These are phyloP conservation scores for Astreopora myriophthalma DNA, from an alignment of 64 coral and sea anemone species.

Conservation along the genomic window DNA sequence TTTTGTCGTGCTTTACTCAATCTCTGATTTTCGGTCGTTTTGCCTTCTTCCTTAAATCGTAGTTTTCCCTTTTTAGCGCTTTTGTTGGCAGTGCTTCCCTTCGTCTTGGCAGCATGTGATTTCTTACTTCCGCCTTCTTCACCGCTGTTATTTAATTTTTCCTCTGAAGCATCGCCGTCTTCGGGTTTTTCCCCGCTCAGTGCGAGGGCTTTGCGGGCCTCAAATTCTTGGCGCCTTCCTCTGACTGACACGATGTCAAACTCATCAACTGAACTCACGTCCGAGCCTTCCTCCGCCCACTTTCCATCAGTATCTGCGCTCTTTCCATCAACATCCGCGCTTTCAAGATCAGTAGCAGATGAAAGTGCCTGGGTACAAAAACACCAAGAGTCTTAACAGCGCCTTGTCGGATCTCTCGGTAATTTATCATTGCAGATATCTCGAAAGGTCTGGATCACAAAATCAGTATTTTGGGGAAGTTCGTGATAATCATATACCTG, in stretches of 20 bases:
- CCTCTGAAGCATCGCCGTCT: background rate
- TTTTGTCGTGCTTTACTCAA: background rate
- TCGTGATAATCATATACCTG: background rate
- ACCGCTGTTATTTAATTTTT: background rate
- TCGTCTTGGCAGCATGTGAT: slow-evolving; percentile 28
- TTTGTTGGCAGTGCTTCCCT: slow-evolving; percentile 4
- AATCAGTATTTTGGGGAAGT: background rate
- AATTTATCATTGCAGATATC: no score
- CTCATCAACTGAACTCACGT: slow-evolving; percentile 61
- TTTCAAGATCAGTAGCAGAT: slow-evolving; percentile 38
- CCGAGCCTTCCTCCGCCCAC: slow-evolving; percentile 69
- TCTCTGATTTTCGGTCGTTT: slow-evolving; percentile 23
- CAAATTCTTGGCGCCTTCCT: slow-evolving; percentile 42
- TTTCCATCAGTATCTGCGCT: slow-evolving; percentile 47
- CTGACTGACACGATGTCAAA: slow-evolving; percentile 58
- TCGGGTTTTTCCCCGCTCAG: background rate
- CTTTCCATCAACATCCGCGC: slow-evolving; percentile 29
- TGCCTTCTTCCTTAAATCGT: slow-evolving; percentile 12
- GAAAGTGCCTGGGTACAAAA: slow-evolving; percentile 1
- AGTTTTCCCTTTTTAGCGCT: slow-evolving; percentile 20
- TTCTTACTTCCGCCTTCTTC: background rate
- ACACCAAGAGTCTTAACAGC: background rate
- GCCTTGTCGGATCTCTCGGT: no score
- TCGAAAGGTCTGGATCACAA: background rate
- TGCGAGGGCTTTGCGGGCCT: slow-evolving; percentile 6